Conservation (phyloP, 1,140 invertebrate genomes). For the Polyergus mexicanus region DNA sequence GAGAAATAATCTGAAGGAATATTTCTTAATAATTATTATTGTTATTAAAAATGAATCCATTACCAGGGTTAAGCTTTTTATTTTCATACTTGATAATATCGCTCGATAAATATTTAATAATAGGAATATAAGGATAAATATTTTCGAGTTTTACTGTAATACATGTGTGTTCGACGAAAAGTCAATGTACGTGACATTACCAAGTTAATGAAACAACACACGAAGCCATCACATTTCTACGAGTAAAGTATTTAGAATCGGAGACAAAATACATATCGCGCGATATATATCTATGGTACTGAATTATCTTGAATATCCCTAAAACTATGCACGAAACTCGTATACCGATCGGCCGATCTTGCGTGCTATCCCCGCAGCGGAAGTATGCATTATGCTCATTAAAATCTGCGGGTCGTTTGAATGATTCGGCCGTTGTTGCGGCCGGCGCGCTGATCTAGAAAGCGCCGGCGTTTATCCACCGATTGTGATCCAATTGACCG, state of each 20-base stretch:
- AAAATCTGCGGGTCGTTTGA: conserved; percentile 68
- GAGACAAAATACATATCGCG: not conserved
- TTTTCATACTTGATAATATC: not conserved
- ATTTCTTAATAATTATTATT: not conserved
- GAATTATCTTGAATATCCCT: conserved; percentile 9
- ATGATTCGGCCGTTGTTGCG: conserved; percentile 48
- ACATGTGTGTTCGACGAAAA: not conserved
- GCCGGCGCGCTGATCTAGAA: conserved; percentile 55
- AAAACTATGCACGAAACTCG: conserved; percentile 27
- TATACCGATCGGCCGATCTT: conserved; percentile 9
- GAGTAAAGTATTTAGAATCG: not conserved
- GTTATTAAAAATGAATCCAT: not conserved
- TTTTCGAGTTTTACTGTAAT: not conserved
- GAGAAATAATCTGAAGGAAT: not conserved
- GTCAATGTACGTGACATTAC: not conserved
- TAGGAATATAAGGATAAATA: not conserved
- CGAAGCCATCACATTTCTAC: not conserved
- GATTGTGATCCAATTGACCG: conserved; percentile 61
- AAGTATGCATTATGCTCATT: conserved; percentile 71
- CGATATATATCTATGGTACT: not conserved
- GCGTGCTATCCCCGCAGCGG: conserved; percentile 35
- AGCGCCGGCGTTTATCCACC: conserved; percentile 60
- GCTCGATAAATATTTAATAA: not conserved
- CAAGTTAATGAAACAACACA: not conserved
- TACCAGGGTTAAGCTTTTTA: not conserved